Evolutionary conservation across 1,140 invertebrate genomes (phyloP).

Genomic region (Micrasema longulum): DNA sequence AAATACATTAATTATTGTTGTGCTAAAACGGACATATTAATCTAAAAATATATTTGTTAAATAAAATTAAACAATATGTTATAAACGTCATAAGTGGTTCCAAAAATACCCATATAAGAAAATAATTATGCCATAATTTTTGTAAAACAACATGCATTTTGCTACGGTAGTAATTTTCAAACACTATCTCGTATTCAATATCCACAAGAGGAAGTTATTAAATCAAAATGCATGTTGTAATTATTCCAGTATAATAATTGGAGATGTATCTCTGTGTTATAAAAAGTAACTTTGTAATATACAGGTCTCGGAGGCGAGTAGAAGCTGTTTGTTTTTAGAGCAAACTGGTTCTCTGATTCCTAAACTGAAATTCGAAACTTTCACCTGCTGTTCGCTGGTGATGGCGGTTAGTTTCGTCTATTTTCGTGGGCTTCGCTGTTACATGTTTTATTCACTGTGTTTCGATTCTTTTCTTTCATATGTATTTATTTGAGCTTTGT

Average conservation of each 20-base stretch:
- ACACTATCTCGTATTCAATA: too few species aligned
- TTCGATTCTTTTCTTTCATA: slow-evolving; percentile 6
- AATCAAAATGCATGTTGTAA: not conserved
- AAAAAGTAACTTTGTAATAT: slow-evolving; percentile 30
- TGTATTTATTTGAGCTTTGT: too few species aligned
- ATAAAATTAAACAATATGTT: too few species aligned
- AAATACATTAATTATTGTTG: too few species aligned
- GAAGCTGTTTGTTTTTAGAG: slow-evolving; percentile 10
- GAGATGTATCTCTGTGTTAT: slow-evolving; percentile 1
- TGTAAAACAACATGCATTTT: too few species aligned
- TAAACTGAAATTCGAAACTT: slow-evolving; percentile 15
- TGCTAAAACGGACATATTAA: too few species aligned
- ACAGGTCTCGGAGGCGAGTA: slow-evolving; percentile 3
- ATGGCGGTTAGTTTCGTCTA: slow-evolving; percentile 14
- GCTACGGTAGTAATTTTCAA: too few species aligned
- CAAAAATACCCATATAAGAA: too few species aligned
- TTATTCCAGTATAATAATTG: not conserved
- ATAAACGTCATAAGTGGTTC: too few species aligned
- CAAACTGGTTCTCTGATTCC: slow-evolving; percentile 29
- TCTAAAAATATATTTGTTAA: too few species aligned
- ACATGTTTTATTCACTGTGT: slow-evolving; percentile 6
- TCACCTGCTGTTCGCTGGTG: slow-evolving; percentile 6
- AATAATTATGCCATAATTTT: too few species aligned
- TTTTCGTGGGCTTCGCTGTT: slow-evolving; percentile 8
- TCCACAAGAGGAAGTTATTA: too few species aligned